Percentiles rank a stretch among this genome's conserved stretches.
Conservation (phyloP, 92 coral and sea anemone species). For the Epizoanthus illoricatus region DNA sequence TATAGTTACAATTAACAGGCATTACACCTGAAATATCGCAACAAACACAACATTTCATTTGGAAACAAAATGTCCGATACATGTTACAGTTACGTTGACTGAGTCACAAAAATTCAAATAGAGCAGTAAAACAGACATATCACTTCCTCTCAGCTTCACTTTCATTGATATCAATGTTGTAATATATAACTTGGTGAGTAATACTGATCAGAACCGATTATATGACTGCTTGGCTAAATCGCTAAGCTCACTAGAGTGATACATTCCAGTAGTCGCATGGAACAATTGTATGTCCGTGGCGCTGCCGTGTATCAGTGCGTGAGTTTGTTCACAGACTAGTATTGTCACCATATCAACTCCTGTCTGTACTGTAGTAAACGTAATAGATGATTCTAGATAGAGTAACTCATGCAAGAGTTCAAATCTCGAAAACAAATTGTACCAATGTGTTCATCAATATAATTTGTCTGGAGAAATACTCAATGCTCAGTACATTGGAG, state of each 20-base stretch:
- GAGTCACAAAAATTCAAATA: no score
- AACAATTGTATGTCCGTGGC: background rate
- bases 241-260: constrained; percentile 5
- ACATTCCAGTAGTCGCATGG: background rate
- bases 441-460: no score
- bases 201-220: background rate
- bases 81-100: no score
- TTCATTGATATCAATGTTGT: background rate
- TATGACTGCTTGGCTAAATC: background rate
- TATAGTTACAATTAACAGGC: no score
- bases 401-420: constrained; percentile 40
- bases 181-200: background rate
- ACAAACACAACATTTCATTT: no score
- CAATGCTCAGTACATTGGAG: constrained; percentile 28
- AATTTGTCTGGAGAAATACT: no score
- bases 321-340: background rate
- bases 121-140: background rate
- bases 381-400: constrained; percentile 38
- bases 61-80: no score
- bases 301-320: background rate
- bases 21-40: no score
- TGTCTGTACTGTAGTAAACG: constrained; percentile 1
- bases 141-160: background rate
- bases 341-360: background rate
- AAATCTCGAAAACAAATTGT: no score